Percentiles rank a stretch among this genome's conserved stretches.
Evolutionary conservation across 92 coral and sea anemone genomes (phyloP).

Genomic region (Meandrina meandrites): DNA sequence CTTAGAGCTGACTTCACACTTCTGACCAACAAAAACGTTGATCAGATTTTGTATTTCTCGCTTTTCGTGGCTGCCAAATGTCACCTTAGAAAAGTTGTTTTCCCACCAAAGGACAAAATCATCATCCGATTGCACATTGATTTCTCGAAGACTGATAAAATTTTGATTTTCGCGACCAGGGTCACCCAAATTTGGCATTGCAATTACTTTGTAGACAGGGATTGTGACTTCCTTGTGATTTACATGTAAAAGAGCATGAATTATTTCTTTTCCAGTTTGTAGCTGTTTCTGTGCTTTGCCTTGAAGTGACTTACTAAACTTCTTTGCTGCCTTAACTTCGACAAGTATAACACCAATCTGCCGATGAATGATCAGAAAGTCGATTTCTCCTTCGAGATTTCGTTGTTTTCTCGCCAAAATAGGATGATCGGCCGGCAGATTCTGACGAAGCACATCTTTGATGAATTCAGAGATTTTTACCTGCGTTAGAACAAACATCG

Average conservation of each 20-base stretch:
- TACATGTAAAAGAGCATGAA: constrained; percentile 10
- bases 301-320: constrained; percentile 5
- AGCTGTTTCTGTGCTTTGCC: constrained; percentile 14
- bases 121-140: not conserved
- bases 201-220: constrained; percentile 22
- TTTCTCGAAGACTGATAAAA: constrained; percentile 22
- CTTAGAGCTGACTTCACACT: not conserved
- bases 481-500: constrained; percentile 35
- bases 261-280: constrained; percentile 2
- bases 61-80: constrained; percentile 7
- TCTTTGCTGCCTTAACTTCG: constrained; percentile 10
- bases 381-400: constrained; percentile 16
- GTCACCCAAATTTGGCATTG: constrained; percentile 28
- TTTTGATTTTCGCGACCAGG: not conserved
- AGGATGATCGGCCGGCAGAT: constrained; percentile 14
- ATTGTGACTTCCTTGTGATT: not conserved
- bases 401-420: not conserved
- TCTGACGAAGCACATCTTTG: not conserved
- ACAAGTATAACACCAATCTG: constrained; percentile 31
- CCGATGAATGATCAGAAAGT: constrained; percentile 24
- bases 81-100: not conserved
- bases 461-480: constrained; percentile 5
- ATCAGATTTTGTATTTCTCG: constrained; percentile 6
- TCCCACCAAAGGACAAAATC: constrained; percentile 22
- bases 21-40: constrained; percentile 10